Evolutionary conservation across 1,140 invertebrate species (phyloP), one percentile per base, ranked within the genome.

Genomic region (Bombus vancouverensis): DNA sequence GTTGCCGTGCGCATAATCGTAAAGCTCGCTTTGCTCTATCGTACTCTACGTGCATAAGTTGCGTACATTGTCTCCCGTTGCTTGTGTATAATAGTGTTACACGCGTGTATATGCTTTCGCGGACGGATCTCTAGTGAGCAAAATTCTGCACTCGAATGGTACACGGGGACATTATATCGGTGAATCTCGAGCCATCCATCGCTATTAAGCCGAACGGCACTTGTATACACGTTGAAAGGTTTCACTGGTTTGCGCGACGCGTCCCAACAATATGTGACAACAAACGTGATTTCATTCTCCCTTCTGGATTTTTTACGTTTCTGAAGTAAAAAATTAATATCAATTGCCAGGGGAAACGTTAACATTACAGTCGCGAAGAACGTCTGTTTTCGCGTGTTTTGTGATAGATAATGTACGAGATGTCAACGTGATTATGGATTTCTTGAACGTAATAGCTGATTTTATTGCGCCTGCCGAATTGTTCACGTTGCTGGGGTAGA

Each of bases 1-100:
- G 53, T 84, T 90, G 82, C 85, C 86, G 88, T 89, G 88, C 81
- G 74, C 81, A 71, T 89, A 89, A 89, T 90, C 85, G 47, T 18
- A 13, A 34, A 37, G 75, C 3, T 39, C 28, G 73, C 32, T 66
- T 32, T 22, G 73, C 66, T 37, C 66, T 22, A 37, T 62, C 59
- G 81, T 65, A 59, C 78, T 37, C 44, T 79, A 83, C 74, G 85
- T 87, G 77, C 75, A 65, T 44, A 74, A 75, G 65, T 87, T 76
- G 71, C 85, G 66, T 83, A 83, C 78, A 72, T 73, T 78, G 77
- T n/a, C 53, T 66, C 44, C 37, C 44, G 18, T 28, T 18, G 32
- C 0, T 28, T 32, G 28, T 32, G 5, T 28, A n/a, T 22, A 9
- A 10, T 28, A 37, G 32, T 28, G 34, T 66, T 32, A 32, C 10